A percentile compares a stretch with the other conserved stretches of the same genome.
phyloP scores from a whole-genome alignment of 2,797 vertebrate species.

The Lophius americanus region DNA sequence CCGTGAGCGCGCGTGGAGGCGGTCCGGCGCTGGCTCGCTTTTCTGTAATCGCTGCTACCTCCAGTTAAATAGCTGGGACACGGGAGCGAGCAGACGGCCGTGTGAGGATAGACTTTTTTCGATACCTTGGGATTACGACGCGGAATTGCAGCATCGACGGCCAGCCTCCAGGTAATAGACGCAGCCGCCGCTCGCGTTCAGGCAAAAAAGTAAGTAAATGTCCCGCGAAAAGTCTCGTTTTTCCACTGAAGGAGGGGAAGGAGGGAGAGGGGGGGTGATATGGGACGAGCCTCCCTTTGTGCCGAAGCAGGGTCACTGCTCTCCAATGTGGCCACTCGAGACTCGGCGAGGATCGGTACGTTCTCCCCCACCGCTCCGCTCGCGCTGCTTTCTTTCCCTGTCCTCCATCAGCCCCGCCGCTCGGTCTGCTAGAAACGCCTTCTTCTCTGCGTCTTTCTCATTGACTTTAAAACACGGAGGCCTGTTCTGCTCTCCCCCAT shows the following conservation, averaged over 20 bases:
- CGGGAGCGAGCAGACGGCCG: constrained; percentile 79
- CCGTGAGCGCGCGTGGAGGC: constrained; percentile 83
- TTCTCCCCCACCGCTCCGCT: constrained; percentile 9
- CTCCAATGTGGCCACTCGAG: constrained; percentile 69
- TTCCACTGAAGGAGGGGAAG: constrained; percentile 64
- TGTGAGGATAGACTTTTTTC: constrained; percentile 72
- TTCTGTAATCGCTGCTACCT: constrained; percentile 77
- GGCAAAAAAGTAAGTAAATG: constrained; percentile 75
- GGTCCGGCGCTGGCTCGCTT: constrained; percentile 81
- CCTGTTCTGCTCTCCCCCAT: constrained; percentile 39
- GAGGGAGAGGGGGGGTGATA: constrained; percentile 42
- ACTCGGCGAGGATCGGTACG: constrained; percentile 53
- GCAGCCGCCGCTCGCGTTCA: constrained; percentile 40
- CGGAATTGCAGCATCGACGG: constrained; percentile 78
- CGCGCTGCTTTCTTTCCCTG: constrained; percentile 27
- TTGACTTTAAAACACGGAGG: constrained; percentile 62
- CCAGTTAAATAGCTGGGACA: constrained; percentile 81
- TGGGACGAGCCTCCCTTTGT: constrained; percentile 85
- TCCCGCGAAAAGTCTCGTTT: constrained; percentile 81
- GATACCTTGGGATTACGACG: constrained; percentile 74
- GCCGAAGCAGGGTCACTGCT: constrained; percentile 76
- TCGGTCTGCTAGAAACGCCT: constrained; percentile 56
- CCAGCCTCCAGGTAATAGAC: constrained; percentile 79
- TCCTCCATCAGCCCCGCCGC: constrained; percentile 49
- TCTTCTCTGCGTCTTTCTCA: constrained; percentile 44